phyloP scores from a whole-genome alignment of 2,113 vertebrate species.

The Tenrec ecaudatus region DNA sequence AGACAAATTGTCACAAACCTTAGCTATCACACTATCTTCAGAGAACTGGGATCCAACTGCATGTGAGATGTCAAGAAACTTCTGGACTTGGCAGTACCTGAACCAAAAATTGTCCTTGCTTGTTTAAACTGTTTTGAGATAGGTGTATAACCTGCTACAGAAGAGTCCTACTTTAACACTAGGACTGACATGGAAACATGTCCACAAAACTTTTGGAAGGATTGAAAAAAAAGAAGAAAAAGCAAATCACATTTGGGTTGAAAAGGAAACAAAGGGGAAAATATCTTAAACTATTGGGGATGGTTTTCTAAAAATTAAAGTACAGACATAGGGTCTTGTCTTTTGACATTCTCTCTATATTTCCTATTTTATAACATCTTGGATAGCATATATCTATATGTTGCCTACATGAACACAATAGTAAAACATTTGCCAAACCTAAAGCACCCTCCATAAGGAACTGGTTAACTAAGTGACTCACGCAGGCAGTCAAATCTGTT shows the following conservation, averaged over 20 bases:
- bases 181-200: not conserved
- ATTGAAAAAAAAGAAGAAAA: too few species aligned
- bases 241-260: not conserved
- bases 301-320: not conserved
- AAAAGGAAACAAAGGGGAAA: not conserved
- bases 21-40: not conserved
- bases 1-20: too few species aligned
- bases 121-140: not conserved
- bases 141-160: slow-evolving; percentile 20
- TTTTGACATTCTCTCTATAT: not conserved
- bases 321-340: not conserved
- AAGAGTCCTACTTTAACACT: not conserved
- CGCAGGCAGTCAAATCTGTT: slow-evolving; percentile 4
- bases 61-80: not conserved
- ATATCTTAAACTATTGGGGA: not conserved
- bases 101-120: slow-evolving; percentile 19
- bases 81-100: not conserved
- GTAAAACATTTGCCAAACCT: slow-evolving; percentile 1
- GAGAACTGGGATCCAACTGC: slow-evolving; percentile 20
- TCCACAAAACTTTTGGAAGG: not conserved
- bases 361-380: not conserved
- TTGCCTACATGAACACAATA: not conserved
- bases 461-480: not conserved
- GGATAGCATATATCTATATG: too few species aligned
- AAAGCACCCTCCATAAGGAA: not conserved